Percentiles rank a stretch among this genome's conserved stretches.
Conservation (phyloP, 2,797 vertebrate species). For the Otus scops region DNA sequence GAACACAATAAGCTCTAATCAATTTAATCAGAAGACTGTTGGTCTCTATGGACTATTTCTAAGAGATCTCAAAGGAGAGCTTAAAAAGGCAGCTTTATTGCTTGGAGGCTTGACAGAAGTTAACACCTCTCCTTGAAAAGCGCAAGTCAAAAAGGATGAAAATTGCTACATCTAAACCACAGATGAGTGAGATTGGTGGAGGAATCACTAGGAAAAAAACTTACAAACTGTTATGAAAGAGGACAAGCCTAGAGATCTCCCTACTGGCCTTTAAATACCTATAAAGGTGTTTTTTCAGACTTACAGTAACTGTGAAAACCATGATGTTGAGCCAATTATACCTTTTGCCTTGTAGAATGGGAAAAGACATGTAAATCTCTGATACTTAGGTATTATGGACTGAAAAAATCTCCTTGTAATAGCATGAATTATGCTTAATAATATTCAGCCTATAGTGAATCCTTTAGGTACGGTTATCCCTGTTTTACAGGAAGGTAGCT, state of each 20-base stretch:
- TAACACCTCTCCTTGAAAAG: conserved; percentile 54
- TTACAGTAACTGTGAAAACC: neutral
- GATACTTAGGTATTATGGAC: neutral
- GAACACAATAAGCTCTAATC: neutral
- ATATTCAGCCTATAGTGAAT: neutral
- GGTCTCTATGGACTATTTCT: neutral
- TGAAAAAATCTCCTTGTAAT: neutral
- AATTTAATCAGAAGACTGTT: neutral
- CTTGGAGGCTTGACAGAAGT: conserved; percentile 60
- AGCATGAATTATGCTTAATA: neutral
- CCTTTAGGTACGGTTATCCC: neutral
- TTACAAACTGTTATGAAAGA: neutral
- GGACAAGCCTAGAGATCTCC: conserved; percentile 2
- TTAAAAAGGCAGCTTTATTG: conserved; percentile 59
- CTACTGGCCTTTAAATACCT: neutral
- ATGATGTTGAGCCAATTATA: neutral
- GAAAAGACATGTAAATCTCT: neutral
- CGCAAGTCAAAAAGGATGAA: conserved; percentile 30
- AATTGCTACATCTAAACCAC: neutral
- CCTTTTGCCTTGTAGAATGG: neutral
- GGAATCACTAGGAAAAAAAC: neutral
- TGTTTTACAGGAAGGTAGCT: neutral
- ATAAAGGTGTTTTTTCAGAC: neutral
- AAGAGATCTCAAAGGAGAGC: conserved; percentile 35
- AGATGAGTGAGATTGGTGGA: neutral